Base-by-base conservation (phyloP, 2,888 invertebrate genomes). In the Lasioglossum leucozonium region DNA sequence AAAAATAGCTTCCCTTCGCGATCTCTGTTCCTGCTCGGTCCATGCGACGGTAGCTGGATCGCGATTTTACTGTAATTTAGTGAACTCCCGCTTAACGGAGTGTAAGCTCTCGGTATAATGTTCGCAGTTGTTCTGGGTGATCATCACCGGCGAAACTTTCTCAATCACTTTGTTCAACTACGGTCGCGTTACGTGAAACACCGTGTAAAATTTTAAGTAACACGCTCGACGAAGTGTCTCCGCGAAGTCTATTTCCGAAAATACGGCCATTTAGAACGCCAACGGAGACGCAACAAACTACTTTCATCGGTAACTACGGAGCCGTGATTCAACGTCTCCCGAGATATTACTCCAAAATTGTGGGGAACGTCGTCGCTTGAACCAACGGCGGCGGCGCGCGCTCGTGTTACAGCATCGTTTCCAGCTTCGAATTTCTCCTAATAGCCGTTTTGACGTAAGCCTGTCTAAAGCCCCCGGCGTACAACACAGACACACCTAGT, bases 391-490 rank as follows among this genome's bases (percentile, higher is more conserved):
- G 42, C 5, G 47, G n/a, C n/a, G n/a, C 58, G 13, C 26, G 34
- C 26, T 77, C 62, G 47, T 22, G 30, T 84, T 26, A 73, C n/a
- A 69, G 1, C 16, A 18, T 18, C 67, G 37, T 40, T 62, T 51
- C 40, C 58, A 71, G 13, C 37, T 51, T 62, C 73, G 71, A 44
- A 44, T 44, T 34, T 47, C 55, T 62, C 71, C 67, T 84, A 78
- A 77, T 62, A 42, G 37, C 77, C 13, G 72, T 71, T 84, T 78
- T 65, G 74, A 74, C 71, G 71, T 65, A 77, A 65, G 30, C 44
- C 18, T 42, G 62, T 79, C 58, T 6, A 34, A 37, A 71, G 77
- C 55, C 26, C 58, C 58, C 58, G 10, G 18, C 26, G 16, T 26
- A 5, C 40, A 37, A 47, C 75, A 71, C 47, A 42, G 51, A n/a